Conservation (phyloP, 2,113 vertebrate species). For the Tapirus terrestris region DNA sequence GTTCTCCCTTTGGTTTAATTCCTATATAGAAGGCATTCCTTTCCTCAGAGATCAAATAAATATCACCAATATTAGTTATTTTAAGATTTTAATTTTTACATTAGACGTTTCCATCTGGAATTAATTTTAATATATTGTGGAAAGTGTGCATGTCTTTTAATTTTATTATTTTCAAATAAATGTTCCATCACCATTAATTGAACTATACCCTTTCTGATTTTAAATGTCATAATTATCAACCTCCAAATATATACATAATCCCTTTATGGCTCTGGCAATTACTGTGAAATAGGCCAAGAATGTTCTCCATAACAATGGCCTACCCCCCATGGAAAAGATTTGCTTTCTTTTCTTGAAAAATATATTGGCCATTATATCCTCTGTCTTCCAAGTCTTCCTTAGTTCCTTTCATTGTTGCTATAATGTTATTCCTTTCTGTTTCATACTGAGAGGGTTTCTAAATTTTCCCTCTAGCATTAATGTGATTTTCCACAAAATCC, state of each 20-base stretch:
- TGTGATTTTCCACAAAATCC: background rate
- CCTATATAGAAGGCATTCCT: background rate
- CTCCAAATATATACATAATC: background rate
- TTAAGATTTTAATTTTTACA: background rate
- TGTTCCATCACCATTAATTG: background rate
- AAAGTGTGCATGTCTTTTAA: background rate
- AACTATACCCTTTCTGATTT: background rate
- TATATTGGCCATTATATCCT: background rate
- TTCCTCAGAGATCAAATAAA: background rate
- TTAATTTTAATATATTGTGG: background rate
- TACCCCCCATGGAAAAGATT: background rate
- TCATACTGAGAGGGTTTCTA: background rate
- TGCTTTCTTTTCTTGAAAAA: background rate
- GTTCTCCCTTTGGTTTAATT: background rate
- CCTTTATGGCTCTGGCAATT: background rate
- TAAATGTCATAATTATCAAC: background rate
- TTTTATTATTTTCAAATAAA: constrained; percentile 36
- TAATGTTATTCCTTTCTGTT: background rate
- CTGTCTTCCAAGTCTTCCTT: background rate
- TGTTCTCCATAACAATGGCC: background rate
- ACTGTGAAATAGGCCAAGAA: background rate
- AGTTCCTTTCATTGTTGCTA: background rate
- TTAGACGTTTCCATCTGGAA: background rate
- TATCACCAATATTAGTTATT: background rate
- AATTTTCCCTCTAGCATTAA: background rate